These are phyloP conservation scores for Zonotrichia leucophrys DNA, from an alignment of 2,113 vertebrate genomes.

Conservation along the genomic window DNA sequence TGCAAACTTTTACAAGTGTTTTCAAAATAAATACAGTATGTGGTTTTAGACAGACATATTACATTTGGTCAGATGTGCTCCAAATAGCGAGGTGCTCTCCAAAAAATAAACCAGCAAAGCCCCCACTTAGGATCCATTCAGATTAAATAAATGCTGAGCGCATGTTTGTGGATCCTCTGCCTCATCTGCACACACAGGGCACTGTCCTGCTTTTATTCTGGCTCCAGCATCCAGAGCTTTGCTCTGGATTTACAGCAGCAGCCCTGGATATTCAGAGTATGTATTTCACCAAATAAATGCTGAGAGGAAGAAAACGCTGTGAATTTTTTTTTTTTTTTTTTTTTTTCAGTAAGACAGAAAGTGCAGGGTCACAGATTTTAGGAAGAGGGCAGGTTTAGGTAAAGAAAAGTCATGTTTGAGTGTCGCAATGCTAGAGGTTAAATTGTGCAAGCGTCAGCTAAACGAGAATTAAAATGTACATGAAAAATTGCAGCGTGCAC, in stretches of 20 bases:
- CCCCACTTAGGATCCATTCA: slow-evolving; percentile 24
- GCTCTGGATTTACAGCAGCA: not conserved
- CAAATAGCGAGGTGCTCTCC: slow-evolving; percentile 60
- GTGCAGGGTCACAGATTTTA: slow-evolving; percentile 32
- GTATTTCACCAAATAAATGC: not conserved
- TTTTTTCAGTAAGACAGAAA: not conserved
- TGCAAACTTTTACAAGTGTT: slow-evolving; percentile 90
- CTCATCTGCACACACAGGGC: not conserved
- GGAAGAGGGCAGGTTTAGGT: slow-evolving; percentile 56
- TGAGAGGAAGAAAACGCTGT: not conserved
- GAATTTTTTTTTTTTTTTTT: not conserved
- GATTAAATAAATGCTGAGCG: slow-evolving; percentile 47
- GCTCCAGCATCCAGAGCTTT: not conserved
- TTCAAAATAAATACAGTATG: slow-evolving; percentile 89
- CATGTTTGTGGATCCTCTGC: not conserved
- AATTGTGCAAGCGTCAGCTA: slow-evolving; percentile 37
- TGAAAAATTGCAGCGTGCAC: slow-evolving; percentile 7
- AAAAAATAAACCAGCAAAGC: slow-evolving; percentile 56
- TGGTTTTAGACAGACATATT: slow-evolving; percentile 70
- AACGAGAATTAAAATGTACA: not conserved
- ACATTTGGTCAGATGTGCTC: slow-evolving; percentile 71
- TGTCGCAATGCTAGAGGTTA: slow-evolving; percentile 7
- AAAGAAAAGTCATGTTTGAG: slow-evolving; percentile 5
- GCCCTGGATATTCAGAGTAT: not conserved
- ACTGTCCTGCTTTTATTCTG: not conserved